Evolutionary conservation across 2,888 invertebrate species (phyloP), one percentile per base, ranked within the genome.

Genomic region (Doris montereyensis): DNA sequence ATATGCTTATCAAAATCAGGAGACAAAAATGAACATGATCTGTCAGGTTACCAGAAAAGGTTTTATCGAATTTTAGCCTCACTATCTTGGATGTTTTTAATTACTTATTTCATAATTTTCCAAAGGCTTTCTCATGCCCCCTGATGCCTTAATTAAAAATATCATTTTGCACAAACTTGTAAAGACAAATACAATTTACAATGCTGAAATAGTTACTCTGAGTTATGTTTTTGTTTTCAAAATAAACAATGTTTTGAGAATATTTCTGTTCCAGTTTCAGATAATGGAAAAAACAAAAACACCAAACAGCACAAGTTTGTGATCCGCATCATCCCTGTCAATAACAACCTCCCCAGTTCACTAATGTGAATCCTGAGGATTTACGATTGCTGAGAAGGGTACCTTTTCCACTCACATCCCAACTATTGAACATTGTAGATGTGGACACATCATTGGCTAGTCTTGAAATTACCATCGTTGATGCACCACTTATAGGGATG

Each of bases 271-370:
- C 8, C 83, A 89, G 88, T 88, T 17, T 83, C 85, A 58, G 86
- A 88, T 83, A 86, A 83, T 2, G 79, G 82, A 10, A 81, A 82
- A 26, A 82, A 78, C 17, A 80, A 76, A 26, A 75, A 81, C 13
- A 79, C 80, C 4, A 79, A 85, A 30, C 87, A 88, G 78, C 84
- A 88, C 78, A 85, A 83, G 80, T 89, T 89, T 78, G 84, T 84
- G 24, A 88, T 89, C 32, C 77, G 82, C 24, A 80, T 90, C 2
- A 41, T 87, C n/a, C 89, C 89, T 5, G 88, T 89, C 35, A 88
- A 89, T 82, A 89, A 88, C 83, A 85, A 83, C 68, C 85, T 88
- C 89, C 90, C 0, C 62, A 80, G 26, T 86, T 89, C 77, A 68
- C 78, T 1, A 72, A 84, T 26, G 74, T 82, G 4, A 80, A 76